Evolutionary conservation across 2,113 vertebrate genomes (phyloP).

Genomic region (Aphelocoma coerulescens): DNA sequence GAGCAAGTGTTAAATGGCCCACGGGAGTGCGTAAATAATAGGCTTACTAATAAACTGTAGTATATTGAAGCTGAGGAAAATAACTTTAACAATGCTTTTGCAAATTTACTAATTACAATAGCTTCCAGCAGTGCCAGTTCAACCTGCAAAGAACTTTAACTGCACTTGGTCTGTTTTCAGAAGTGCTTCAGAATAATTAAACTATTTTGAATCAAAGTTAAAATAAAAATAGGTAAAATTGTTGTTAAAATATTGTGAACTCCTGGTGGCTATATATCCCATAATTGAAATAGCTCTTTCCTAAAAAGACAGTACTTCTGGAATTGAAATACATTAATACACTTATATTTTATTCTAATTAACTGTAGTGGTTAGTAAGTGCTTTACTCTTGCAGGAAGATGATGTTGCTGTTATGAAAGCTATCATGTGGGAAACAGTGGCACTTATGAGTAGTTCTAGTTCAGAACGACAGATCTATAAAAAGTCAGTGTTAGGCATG

Average conservation of each 20-base stretch:
- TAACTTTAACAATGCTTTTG: constrained; percentile 40
- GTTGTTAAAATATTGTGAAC: neutral
- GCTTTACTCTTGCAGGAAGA: neutral
- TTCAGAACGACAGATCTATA: neutral
- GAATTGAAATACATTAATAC: neutral
- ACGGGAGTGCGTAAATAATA: constrained; percentile 37
- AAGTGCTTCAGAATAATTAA: constrained; percentile 47
- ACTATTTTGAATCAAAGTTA: constrained; percentile 16
- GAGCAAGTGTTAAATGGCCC: constrained; percentile 51
- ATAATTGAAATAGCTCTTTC: neutral
- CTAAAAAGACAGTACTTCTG: neutral
- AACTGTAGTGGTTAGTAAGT: neutral
- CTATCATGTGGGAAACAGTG: neutral
- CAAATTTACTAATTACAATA: constrained; percentile 53
- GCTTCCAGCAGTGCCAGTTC: constrained; percentile 14
- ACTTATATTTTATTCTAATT: constrained; percentile 24
- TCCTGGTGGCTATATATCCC: neutral
- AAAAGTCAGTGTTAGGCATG: neutral
- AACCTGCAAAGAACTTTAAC: constrained; percentile 33
- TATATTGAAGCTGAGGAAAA: constrained; percentile 14
- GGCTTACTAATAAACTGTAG: constrained; percentile 39
- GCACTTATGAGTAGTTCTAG: neutral
- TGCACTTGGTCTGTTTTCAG: neutral
- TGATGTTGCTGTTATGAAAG: neutral
- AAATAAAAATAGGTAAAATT: constrained; percentile 22